Evolutionary conservation across 92 coral and sea anemone genomes (phyloP).

Genomic region (Diadumene lineata): DNA sequence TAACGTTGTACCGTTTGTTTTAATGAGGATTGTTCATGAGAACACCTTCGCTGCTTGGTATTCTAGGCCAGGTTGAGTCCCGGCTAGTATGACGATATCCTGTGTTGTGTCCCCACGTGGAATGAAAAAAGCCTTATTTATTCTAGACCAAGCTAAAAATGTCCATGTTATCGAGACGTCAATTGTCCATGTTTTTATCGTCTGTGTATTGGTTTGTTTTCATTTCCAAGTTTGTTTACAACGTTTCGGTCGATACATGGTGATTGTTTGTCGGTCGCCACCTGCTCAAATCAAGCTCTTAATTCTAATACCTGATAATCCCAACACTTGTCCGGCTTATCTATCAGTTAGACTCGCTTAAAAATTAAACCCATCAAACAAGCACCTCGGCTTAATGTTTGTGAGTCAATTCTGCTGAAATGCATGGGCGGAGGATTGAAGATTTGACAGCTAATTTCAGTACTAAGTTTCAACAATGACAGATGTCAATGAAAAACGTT

Average conservation of each 20-base stretch:
- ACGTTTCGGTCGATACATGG: background rate
- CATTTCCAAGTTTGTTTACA: background rate
- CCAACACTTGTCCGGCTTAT: background rate
- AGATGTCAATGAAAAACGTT: background rate
- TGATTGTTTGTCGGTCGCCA: background rate
- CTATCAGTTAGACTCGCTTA: background rate
- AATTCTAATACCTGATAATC: background rate
- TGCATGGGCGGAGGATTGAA: background rate
- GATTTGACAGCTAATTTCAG: too few species aligned
- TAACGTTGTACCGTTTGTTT: too few species aligned
- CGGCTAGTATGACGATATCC: too few species aligned
- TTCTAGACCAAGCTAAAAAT: too few species aligned
- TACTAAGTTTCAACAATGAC: background rate
- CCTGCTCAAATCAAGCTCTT: conserved; percentile 5
- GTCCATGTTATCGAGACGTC: too few species aligned
- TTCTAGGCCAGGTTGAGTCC: too few species aligned
- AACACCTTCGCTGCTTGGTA: too few species aligned
- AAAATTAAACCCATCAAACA: background rate
- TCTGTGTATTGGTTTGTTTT: background rate
- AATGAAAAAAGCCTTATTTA: too few species aligned
- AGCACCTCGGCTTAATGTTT: background rate
- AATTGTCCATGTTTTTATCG: too few species aligned
- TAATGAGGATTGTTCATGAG: too few species aligned
- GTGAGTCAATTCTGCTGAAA: background rate
- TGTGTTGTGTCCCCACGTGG: too few species aligned